A percentile compares a stretch with the other conserved stretches of the same genome.
These are phyloP conservation scores for Mamestra configurata DNA, from an alignment of 1,140 invertebrate genomes.

Conservation along the genomic window DNA sequence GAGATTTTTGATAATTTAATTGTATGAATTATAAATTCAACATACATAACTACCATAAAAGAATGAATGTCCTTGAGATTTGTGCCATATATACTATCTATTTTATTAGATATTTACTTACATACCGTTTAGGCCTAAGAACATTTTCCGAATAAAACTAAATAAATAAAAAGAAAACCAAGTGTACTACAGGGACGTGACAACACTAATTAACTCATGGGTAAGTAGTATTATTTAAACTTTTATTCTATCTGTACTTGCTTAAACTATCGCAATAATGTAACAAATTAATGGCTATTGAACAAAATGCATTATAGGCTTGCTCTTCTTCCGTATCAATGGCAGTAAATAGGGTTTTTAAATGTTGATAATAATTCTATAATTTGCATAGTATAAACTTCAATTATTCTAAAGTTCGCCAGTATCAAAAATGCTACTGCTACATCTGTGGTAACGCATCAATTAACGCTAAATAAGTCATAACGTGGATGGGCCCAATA, in stretches of 20 bases:
- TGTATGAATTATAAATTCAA: background rate
- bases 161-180: background rate
- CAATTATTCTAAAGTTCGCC: background rate
- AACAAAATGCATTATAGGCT: constrained; percentile 4
- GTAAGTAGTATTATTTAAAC: background rate
- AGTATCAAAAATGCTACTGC: too few relatives aligned
- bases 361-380: background rate
- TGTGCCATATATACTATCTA: background rate
- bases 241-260: constrained; percentile 11
- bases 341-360: background rate
- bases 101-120: background rate
- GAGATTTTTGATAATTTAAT: background rate
- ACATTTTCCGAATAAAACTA: background rate
- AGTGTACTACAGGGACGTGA: constrained; percentile 12
- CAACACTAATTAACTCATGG: background rate
- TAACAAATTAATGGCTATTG: background rate
- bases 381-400: background rate
- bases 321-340: background rate
- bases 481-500: too few relatives aligned
- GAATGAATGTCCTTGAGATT: background rate
- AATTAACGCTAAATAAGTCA: too few relatives aligned
- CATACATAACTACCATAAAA: background rate
- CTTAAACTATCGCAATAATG: background rate
- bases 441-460: too few relatives aligned
- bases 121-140: background rate